phyloP scores from a whole-genome alignment of 2,888 invertebrate genomes.

The Scaeva pyrastri region DNA sequence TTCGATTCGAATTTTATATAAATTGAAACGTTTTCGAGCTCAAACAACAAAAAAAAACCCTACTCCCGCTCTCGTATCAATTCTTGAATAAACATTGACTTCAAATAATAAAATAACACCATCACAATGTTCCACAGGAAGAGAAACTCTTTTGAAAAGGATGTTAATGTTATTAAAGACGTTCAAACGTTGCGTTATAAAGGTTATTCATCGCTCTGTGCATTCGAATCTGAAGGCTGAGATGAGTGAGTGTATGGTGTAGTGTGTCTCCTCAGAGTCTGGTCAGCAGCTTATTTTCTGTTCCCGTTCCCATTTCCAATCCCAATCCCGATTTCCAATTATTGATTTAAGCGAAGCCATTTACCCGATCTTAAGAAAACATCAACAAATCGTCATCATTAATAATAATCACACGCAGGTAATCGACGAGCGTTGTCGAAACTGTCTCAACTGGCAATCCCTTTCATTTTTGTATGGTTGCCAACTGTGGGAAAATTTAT shows the following conservation, averaged over 20 bases:
- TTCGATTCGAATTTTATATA: conserved; percentile 41
- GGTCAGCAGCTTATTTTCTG: conserved; percentile 64
- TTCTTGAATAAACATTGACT: conserved; percentile 31
- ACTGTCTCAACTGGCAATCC: conserved; percentile 66
- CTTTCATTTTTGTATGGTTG: conserved; percentile 14
- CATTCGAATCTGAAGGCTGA: conserved; percentile 29
- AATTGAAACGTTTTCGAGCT: conserved; percentile 65
- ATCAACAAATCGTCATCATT: conserved; percentile 84
- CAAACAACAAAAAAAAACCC: conserved; percentile 26
- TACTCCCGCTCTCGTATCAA: background rate
- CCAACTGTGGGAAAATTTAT: background rate
- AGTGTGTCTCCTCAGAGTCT: conserved; percentile 57
- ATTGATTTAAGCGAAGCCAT: conserved; percentile 77
- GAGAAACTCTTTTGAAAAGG: conserved; percentile 63
- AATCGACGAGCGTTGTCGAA: conserved; percentile 66
- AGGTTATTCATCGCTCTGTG: conserved; percentile 38
- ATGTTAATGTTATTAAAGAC: conserved; percentile 19
- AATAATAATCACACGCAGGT: conserved; percentile 82
- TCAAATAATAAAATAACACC: conserved; percentile 59
- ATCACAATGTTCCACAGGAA: conserved; percentile 58
- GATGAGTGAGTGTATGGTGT: conserved; percentile 7
- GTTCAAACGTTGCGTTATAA: background rate
- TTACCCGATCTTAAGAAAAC: conserved; percentile 82
- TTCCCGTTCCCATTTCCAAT: too few species aligned
- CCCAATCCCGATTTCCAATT: conserved; percentile 70